Base-by-base conservation (phyloP, 1,140 invertebrate genomes). In the Ostrea denselamellosa region DNA sequence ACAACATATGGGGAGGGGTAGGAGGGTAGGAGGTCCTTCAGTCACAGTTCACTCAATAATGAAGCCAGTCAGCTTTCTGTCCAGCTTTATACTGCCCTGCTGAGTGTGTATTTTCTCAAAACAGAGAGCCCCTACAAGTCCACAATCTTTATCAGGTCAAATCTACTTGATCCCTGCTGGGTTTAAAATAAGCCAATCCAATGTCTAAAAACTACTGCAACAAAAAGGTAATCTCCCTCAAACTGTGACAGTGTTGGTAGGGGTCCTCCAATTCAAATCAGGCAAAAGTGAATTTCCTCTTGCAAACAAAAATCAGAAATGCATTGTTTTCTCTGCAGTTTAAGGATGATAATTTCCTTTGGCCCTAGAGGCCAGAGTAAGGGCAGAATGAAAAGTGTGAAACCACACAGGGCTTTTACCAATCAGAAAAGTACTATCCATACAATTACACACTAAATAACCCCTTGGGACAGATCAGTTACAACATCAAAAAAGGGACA, bases 71-170 rank as follows among this genome's bases (percentile, higher is more conserved):
- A 28, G 68, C 9, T 34, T 34, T 77, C 68, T 14, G 28, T 77
- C 25, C 34, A 14, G 22, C 25, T 77, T 22, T 14, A 77, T 77
- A 28, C 68, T 77, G 25, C 14, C 68, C 68, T 25, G 12, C 68
- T 77, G 68, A 28, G 68, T 77, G 22, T 71, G 68, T 77, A 77
- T 77, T 28, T 77, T 77, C 68, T 77, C 68, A 77, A 34, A 77
- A 77, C 8, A 28, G 25, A 25, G 68, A 12, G 22, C 34, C 28
- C 68, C 28, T 62, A 62, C 56, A 62, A n/a, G n/a, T 19, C 56
- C 56, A 62, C 7, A 12, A 62, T 62, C 56, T 62, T 62, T 62
- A 62, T 62, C 56, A 62, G 56, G 68, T 44, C 22, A 28, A 77
- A 17, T 34, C 68, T 77, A 9, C 28, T 25, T 77, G 68, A 77